These are phyloP conservation scores for Myiothlypis chrysogaster DNA, from an alignment of 2,797 vertebrate genomes.

Conservation along the genomic window DNA sequence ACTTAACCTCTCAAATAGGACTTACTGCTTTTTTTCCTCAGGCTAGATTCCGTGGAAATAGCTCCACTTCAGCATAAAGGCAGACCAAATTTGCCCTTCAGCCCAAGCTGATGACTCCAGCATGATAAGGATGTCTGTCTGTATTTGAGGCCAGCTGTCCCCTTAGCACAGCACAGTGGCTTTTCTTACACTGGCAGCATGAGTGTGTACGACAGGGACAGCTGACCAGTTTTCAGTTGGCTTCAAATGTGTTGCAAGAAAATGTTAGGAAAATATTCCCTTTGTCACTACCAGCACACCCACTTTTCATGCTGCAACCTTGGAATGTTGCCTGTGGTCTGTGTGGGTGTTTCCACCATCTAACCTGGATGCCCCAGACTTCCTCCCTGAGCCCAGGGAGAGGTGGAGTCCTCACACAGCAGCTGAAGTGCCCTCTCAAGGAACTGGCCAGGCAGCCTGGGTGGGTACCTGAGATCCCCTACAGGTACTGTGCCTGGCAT, in stretches of 20 bases:
- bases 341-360: neutral
- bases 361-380: neutral
- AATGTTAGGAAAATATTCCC: neutral
- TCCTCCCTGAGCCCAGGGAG: neutral
- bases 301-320: neutral
- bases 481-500: neutral
- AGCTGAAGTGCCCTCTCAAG: neutral
- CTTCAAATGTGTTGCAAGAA: neutral
- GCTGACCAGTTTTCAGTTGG: neutral
- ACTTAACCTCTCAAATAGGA: constrained; percentile 12
- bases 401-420: neutral
- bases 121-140: neutral
- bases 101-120: neutral
- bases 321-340: neutral
- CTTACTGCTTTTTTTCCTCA: neutral
- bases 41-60: neutral
- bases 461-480: neutral
- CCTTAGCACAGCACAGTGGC: neutral
- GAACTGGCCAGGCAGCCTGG: neutral
- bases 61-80: constrained; percentile 1
- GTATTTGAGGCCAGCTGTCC: neutral
- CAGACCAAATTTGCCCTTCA: neutral
- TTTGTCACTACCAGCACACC: neutral
- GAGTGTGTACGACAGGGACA: neutral
- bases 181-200: neutral